Conservation (phyloP, 2,888 invertebrate species). For the Tortrix viridana region DNA sequence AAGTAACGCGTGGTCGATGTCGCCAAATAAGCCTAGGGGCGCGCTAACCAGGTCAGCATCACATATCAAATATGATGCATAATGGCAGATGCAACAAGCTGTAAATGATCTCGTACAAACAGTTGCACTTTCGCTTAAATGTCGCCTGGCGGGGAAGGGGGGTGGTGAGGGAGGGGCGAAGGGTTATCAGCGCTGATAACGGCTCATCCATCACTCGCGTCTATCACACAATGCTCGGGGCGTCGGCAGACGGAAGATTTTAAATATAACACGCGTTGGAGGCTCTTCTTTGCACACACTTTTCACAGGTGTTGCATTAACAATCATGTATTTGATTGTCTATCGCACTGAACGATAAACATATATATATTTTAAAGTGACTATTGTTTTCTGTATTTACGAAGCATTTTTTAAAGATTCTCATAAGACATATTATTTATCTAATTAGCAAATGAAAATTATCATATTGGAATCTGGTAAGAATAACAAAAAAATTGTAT, state of each 20-base stretch:
- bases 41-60: slow-evolving; percentile 23
- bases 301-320: too few species aligned
- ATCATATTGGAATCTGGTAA: too few species aligned
- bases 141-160: slow-evolving; percentile 46
- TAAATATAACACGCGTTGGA: slow-evolving; percentile 45
- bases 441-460: too few species aligned
- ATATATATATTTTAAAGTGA: too few species aligned
- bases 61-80: slow-evolving; percentile 7
- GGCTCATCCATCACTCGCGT: slow-evolving; percentile 74
- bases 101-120: slow-evolving; percentile 22
- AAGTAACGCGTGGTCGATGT: slow-evolving; percentile 7
- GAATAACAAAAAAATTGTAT: too few species aligned
- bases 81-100: slow-evolving; percentile 23
- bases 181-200: slow-evolving; percentile 80
- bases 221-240: slow-evolving; percentile 58
- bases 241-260: slow-evolving; percentile 66
- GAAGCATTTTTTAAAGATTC: too few species aligned
- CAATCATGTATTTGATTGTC: too few species aligned
- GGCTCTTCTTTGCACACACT: slow-evolving; percentile 13
- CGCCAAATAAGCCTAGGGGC: slow-evolving; percentile 1
- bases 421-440: too few species aligned
- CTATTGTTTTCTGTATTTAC: too few species aligned
- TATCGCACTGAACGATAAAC: too few species aligned
- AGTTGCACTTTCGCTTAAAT: slow-evolving; percentile 55
- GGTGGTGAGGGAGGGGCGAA: slow-evolving; percentile 58